Base-by-base conservation (phyloP, 2,797 vertebrate species). In the Salarias fasciatus region DNA sequence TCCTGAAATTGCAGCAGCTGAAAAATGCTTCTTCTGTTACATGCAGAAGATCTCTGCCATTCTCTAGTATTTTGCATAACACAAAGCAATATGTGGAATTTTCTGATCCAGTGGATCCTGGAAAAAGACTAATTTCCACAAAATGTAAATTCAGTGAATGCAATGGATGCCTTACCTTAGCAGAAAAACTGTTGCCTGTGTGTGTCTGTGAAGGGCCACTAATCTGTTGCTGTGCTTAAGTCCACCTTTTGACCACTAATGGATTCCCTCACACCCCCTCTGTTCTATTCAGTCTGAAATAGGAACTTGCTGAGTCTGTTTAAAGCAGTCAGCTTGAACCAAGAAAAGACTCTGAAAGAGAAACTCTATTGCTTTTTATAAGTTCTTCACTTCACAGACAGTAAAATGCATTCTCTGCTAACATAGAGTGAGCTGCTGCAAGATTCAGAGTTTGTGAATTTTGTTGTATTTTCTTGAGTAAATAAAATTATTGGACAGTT, bases 261-360 rank as follows among this genome's bases (percentile, higher is more conserved):
- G 1, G 42, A 73, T 40, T 46, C 53, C 44, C 9, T 36, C 2
- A 8, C 47, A 7, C 29, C 13, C 60, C 15, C 40, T 40, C 35
- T 44, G 33, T 18, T 67, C 38, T 64, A 18, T 60, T 70, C 40
- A 60, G 53, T 47, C 40, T 68, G 42, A 57, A 15, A 64, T 37
- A 76, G 63, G 63, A 74, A 76, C 59, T 15, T 64, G 47, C 4
- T 74, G 45, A 69, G 5, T 0, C 71, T 0, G 14, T 67, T 43
- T 53, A 64, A 70, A 28, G 33, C 53, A 38, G 47, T 61, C 33
- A 41, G 14, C 13, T 36, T 24, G 53, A 67, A 65, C 8, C 0
- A 0, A 29, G 10, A 60, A 11, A 66, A 24, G 4, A 11, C 36
- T 38, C 4, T 4, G 3, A 71, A 41, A 56, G 9, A 51, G 50